Evolutionary conservation across 1,140 invertebrate genomes (phyloP), one percentile per base, ranked within the genome.

Genomic region (Calosoma granatense): DNA sequence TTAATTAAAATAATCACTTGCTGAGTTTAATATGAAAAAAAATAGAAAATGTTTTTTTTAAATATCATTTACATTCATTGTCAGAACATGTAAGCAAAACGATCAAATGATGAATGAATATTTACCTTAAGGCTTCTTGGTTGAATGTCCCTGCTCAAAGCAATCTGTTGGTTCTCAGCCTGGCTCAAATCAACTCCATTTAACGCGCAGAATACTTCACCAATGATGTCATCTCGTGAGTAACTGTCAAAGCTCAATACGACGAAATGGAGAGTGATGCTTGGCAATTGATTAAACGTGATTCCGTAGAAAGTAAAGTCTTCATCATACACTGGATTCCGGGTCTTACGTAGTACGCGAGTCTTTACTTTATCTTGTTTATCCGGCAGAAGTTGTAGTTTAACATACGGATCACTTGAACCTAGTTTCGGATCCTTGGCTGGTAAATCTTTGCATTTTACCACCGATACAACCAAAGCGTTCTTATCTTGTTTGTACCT

Each of bases 271-370:
- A 97, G 76, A 14, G 90, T 92, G 65, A 90, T 90, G 66, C 81
- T 86, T 71, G 90, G 76, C 9, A 97, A 74, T 70, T 94, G 91
- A 63, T 86, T 84, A 53, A 85, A 81, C 26, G 83, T 86, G 59
- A 97, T 85, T 22, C 93, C 93, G 67, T 94, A 97, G 78, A 97
- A 96, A 0, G 93, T 96, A 68, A 97, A 97, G 67, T 96, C 92
- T 71, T 97, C 94, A 67, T 97, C 92, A 72, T 96, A 97, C 4
- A 94, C 84, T 0, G 94, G 94, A 74, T 93, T 91, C 14, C 86
- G 78, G 9, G 93, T 96, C 66, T 94, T 94, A 43, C 93, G 80
- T 9, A 97, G 81, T 1, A 97, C 93, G 20, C 94, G 81, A 39
- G 94, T 97, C 74, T 97, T 97, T 4, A 93, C 91, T 68, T 94